Evolutionary conservation across 2,113 vertebrate genomes (phyloP), one percentile per base, ranked within the genome.

Genomic region (Sphaerodactylus townsendi): DNA sequence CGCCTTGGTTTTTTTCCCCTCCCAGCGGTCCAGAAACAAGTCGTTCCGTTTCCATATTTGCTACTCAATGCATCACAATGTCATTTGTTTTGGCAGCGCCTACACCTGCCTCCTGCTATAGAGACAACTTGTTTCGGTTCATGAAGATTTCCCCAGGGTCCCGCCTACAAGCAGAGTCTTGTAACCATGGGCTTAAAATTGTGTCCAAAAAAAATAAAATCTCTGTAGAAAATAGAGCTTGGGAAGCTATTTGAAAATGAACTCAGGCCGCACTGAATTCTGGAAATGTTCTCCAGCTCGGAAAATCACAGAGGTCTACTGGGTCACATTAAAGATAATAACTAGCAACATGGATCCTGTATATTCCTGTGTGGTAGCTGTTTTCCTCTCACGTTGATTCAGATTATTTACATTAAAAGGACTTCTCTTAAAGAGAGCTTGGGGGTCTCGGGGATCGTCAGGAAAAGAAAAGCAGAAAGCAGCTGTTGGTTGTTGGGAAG

Each of bases 151-250:
- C 97, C 97, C 97, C 77, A 84, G 96, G 96, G 97, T 90, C 95
- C 92, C 86, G 90, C 95, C 96, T 97, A 95, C 95, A 95, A 96
- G 94, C 94, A 96, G 95, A 97, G 95, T 95, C 96, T 97, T 97
- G 96, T 97, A 98, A 98, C 95, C 96, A 96, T 95, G 96, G 59
- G 96, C 96, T 97, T 98, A 97, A 98, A 98, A 97, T 96, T 93
- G 25, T 97, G 96, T 98, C 97, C 50, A 44, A 21, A 48, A 97
- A 94, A 96, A 96, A 97, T 97, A 94, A 96, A 96, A 97, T 97
- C 97, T 95, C 96, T 91, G 59, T 97, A 96, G 96, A 95, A 97
- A 96, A 97, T 96, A 91, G 92, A 96, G 93, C 90, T 95, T 97
- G 96, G 98, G 96, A 96, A 95, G 93, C 94, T 92, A 89, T 95